Conservation (phyloP, 2,888 invertebrate species). For the Brenthis daphne region DNA sequence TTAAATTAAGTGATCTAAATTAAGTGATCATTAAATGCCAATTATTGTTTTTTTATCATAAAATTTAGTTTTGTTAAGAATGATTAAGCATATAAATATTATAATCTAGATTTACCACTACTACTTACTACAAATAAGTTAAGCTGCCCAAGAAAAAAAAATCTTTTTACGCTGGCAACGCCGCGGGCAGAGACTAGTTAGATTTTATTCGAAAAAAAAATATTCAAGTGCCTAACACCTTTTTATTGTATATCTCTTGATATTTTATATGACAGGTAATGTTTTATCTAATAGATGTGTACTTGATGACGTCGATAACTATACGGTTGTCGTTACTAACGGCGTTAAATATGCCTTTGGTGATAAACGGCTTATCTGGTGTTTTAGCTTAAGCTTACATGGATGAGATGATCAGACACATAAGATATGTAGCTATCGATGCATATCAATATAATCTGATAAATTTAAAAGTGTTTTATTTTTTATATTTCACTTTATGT, state of each 20-base stretch:
- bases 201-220: no score
- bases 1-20: no score
- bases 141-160: no score
- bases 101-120: no score
- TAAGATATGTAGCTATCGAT: not conserved
- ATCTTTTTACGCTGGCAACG: no score
- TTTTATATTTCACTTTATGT: not conserved
- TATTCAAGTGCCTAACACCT: not conserved
- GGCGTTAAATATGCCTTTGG: constrained; percentile 18
- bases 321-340: constrained; percentile 20
- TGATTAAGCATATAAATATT: no score
- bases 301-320: constrained; percentile 4
- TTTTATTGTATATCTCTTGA: no score
- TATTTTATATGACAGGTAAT: not conserved
- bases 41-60: no score
- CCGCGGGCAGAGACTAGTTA: no score
- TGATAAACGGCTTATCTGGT: constrained; percentile 18
- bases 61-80: no score
- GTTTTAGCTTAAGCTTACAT: constrained; percentile 4
- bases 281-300: constrained; percentile 3
- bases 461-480: constrained; percentile 1
- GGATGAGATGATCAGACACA: not conserved
- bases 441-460: not conserved
- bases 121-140: no score
- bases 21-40: no score